These are phyloP conservation scores for Conus canariensis DNA, from an alignment of 2,888 invertebrate genomes.

Conservation along the genomic window DNA sequence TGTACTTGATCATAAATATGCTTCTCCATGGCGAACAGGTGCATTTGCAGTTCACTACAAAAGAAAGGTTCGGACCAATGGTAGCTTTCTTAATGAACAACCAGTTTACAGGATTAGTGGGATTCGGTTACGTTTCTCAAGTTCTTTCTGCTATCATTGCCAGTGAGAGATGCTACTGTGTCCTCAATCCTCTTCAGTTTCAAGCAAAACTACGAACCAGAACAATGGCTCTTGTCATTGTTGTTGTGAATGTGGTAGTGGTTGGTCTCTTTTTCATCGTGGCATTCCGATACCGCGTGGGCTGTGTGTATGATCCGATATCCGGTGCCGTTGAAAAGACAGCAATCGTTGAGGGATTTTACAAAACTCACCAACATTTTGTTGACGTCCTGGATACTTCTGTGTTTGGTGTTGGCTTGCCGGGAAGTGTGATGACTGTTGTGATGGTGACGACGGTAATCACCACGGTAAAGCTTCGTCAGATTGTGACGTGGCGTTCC, in stretches of 20 bases:
- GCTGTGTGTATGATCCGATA: neutral
- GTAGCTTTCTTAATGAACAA: no score
- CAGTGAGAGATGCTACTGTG: no score
- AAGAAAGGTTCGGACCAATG: neutral
- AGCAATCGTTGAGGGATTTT: neutral
- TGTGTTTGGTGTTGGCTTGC: no score
- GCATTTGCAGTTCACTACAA: neutral
- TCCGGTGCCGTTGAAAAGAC: neutral
- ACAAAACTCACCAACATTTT: neutral
- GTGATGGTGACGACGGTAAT: no score
- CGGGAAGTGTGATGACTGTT: no score
- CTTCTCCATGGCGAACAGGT: neutral
- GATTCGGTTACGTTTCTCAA: no score
- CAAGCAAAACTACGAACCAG: neutral
- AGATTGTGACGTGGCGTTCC: no score
- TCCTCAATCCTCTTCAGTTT: neutral
- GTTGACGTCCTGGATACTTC: neutral
- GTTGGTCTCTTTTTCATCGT: no score
- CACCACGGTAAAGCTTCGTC: no score
- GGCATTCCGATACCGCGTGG: neutral
- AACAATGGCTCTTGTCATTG: neutral
- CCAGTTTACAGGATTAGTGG: no score
- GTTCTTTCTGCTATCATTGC: no score
- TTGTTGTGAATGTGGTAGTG: neutral
- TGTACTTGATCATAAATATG: neutral